Evolutionary conservation across 2,888 invertebrate species (phyloP).

Genomic region (Heliconius ethilla): DNA sequence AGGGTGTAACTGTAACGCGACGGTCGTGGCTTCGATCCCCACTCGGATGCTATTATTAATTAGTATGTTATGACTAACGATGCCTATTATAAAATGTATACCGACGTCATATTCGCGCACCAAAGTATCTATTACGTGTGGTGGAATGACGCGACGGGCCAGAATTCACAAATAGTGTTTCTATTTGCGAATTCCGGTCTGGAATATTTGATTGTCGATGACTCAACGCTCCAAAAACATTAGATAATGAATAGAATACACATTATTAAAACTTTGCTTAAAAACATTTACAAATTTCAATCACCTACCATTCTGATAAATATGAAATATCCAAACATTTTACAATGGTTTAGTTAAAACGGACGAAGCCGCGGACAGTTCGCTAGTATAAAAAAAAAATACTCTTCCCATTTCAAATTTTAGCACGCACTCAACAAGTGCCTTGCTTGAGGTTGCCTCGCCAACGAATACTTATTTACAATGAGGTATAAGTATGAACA

Average conservation of each 20-base stretch:
- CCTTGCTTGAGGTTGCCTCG: background rate
- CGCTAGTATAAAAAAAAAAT: background rate
- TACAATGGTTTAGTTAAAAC: too few species aligned
- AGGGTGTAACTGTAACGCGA: too few species aligned
- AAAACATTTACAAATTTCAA: too few species aligned
- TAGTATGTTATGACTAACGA: conserved; percentile 28
- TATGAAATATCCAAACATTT: too few species aligned
- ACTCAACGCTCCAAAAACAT: background rate
- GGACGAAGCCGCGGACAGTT: too few species aligned
- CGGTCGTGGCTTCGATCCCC: too few species aligned
- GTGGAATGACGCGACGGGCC: conserved; percentile 31
- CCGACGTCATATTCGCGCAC: conserved; percentile 27
- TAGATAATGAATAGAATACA: background rate
- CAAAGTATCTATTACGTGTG: conserved; percentile 30
- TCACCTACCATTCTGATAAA: too few species aligned
- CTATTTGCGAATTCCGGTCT: conserved; percentile 13
- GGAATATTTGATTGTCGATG: background rate
- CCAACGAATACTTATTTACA: background rate
- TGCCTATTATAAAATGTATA: conserved; percentile 34
- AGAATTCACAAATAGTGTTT: conserved; percentile 32
- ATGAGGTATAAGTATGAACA: conserved; percentile 17
- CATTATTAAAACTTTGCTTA: background rate
- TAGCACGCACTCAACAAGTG: background rate
- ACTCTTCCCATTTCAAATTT: background rate
- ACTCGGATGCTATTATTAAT: too few species aligned